These are phyloP conservation scores for Oncorhynchus nerka DNA, from an alignment of 2,113 vertebrate genomes.

Conservation along the genomic window DNA sequence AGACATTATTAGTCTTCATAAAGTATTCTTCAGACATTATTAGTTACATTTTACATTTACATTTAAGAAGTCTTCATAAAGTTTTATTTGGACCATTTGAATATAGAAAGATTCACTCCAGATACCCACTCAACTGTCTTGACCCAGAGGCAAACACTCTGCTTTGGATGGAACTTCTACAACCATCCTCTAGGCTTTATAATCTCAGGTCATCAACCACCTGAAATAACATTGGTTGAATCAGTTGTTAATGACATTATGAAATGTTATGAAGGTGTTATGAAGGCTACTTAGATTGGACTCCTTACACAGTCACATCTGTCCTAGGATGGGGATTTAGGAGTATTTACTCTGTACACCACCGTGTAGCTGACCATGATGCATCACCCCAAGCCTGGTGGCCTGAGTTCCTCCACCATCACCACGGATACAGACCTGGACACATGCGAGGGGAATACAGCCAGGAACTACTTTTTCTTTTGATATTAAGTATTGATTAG, in stretches of 20 bases:
- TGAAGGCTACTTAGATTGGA: background rate
- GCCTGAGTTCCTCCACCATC: constrained; percentile 38
- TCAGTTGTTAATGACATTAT: background rate
- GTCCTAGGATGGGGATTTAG: constrained; percentile 67
- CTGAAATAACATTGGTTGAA: background rate
- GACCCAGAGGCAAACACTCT: background rate
- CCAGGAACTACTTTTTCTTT: constrained; percentile 31
- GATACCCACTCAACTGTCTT: background rate
- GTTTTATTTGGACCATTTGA: background rate
- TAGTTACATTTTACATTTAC: too few species aligned
- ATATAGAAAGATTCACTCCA: background rate
- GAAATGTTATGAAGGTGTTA: background rate
- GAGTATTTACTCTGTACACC: constrained; percentile 67
- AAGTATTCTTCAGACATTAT: too few species aligned
- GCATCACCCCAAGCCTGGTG: constrained; percentile 59
- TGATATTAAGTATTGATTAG: constrained; percentile 26
- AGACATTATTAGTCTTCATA: too few species aligned
- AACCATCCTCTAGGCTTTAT: background rate
- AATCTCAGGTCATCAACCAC: background rate
- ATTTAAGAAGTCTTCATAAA: too few species aligned
- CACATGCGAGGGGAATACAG: constrained; percentile 17
- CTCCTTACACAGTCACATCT: constrained; percentile 46
- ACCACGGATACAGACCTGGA: constrained; percentile 50
- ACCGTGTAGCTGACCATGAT: constrained; percentile 62
- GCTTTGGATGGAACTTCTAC: background rate